Conservation (phyloP, 2,113 vertebrate genomes). For the Butorides virescens region DNA sequence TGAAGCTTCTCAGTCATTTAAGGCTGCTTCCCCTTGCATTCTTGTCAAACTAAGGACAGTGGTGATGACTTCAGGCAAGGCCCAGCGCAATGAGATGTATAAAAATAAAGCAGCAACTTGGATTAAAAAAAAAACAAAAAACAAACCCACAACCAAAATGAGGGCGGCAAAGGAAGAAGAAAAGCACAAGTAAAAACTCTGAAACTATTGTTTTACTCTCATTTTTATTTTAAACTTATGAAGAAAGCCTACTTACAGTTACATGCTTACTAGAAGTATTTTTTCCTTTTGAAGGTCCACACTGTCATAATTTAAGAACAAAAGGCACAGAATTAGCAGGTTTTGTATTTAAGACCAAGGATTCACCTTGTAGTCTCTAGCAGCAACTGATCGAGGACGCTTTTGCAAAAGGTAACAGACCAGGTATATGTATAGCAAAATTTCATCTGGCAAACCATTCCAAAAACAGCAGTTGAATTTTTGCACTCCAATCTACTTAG, state of each 20-base stretch:
- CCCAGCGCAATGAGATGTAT: background rate
- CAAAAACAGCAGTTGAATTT: background rate
- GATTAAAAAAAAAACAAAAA: background rate
- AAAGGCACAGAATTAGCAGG: background rate
- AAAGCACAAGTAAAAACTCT: background rate
- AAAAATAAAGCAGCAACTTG: conserved; percentile 13
- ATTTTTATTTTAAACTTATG: background rate
- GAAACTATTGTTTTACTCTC: background rate
- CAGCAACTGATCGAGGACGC: background rate
- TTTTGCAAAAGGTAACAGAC: background rate
- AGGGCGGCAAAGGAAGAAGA: background rate
- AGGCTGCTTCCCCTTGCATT: background rate
- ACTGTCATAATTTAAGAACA: background rate
- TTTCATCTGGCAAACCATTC: background rate
- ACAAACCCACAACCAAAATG: too few relatives aligned
- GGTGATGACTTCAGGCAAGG: conserved; percentile 8
- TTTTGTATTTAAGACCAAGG: background rate
- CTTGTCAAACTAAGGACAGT: background rate
- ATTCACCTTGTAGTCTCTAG: background rate
- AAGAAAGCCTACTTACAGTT: background rate
- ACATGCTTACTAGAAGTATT: background rate
- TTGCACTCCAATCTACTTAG: background rate
- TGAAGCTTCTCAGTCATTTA: conserved; percentile 25
- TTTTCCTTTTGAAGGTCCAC: background rate
- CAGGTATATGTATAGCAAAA: background rate